phyloP scores from a whole-genome alignment of 2,888 invertebrate genomes.

The Leptopilina syphax region DNA sequence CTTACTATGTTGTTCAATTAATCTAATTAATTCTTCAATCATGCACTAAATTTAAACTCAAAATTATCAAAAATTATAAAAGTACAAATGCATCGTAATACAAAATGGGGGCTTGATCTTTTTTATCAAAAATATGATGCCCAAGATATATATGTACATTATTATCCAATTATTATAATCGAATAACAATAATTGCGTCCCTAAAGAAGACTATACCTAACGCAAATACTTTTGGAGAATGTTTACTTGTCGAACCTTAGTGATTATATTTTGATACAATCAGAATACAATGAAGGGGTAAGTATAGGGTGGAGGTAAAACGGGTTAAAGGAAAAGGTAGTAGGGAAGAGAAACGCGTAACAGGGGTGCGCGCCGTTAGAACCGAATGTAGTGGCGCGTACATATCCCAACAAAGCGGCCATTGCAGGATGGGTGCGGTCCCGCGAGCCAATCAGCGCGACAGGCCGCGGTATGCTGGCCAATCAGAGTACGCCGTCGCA shows the following conservation, averaged over 20 bases:
- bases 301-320: constrained; percentile 49
- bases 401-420: constrained; percentile 74
- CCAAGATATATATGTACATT: not conserved
- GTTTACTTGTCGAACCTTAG: constrained; percentile 49
- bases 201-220: not conserved
- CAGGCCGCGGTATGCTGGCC: constrained; percentile 71
- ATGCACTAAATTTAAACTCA: too few relatives aligned
- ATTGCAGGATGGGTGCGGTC: constrained; percentile 77
- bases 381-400: constrained; percentile 59
- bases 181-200: not conserved
- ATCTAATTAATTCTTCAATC: too few relatives aligned
- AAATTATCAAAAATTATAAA: too few relatives aligned
- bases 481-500: constrained; percentile 71
- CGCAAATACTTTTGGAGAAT: constrained; percentile 15
- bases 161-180: not conserved
- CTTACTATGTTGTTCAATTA: too few relatives aligned
- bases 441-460: constrained; percentile 74
- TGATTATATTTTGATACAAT: constrained; percentile 70
- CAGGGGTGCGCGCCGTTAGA: constrained; percentile 53
- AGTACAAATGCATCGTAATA: too few relatives aligned
- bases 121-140: too few relatives aligned
- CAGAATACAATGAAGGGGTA: constrained; percentile 57
- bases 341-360: constrained; percentile 52
- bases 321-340: constrained; percentile 52
- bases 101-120: too few relatives aligned